Percentiles rank a stretch among this genome's conserved stretches.
These are phyloP conservation scores for Capricornis sumatraensis DNA, from an alignment of 2,113 vertebrate species.

Conservation along the genomic window DNA sequence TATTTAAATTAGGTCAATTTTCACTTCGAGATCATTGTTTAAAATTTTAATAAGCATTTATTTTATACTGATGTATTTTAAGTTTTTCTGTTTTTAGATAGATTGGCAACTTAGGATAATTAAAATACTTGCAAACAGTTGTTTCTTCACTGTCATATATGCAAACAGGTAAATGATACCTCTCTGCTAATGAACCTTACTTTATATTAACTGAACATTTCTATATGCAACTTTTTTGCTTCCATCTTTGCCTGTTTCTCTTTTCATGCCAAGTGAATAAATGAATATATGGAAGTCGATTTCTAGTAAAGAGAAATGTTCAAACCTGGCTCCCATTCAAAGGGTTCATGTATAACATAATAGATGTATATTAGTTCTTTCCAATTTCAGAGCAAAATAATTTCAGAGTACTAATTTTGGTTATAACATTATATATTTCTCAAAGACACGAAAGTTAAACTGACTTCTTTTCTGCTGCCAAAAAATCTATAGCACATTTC, in stretches of 20 bases:
- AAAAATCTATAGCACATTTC: conserved; percentile 69
- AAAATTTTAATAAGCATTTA: neutral
- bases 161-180: neutral
- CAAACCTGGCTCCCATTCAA: conserved; percentile 41
- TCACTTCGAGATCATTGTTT: neutral
- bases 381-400: conserved; percentile 50
- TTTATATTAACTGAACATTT: neutral
- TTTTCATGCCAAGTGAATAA: conserved; percentile 53
- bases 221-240: conserved; percentile 19
- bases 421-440: conserved; percentile 52
- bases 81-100: neutral
- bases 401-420: conserved; percentile 66
- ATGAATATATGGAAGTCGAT: conserved; percentile 62
- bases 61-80: neutral
- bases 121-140: neutral
- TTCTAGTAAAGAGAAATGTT: conserved; percentile 57
- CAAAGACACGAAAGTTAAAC: conserved; percentile 52
- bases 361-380: conserved; percentile 39
- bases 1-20: neutral
- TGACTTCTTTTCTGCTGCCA: conserved; percentile 49
- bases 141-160: neutral
- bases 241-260: conserved; percentile 31
- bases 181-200: neutral
- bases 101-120: neutral
- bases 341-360: neutral